Base-by-base conservation (phyloP, 2,888 invertebrate genomes). In the Caenorhabditis sp. region DNA sequence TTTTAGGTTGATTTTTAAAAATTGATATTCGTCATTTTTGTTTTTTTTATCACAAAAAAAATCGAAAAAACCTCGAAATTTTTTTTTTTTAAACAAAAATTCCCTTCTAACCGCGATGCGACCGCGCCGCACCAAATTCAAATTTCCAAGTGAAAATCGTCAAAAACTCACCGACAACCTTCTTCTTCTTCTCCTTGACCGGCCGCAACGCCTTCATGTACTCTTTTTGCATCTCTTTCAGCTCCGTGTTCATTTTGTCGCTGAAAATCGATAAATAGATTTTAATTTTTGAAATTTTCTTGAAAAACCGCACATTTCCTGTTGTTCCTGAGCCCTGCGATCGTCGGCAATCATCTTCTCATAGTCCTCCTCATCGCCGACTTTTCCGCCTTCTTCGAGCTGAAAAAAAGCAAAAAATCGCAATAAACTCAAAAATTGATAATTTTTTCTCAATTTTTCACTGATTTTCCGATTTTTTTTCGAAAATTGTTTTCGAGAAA, bases 161-260 rank as follows among this genome's bases (percentile, higher is more conserved):
- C 22, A 8, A 62, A 62, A 62, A 51, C 35, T 50, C 26, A 13
- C 13, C 40, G 6, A 11, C 13, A 40, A 40, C 87, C 82, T 92
- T 88, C 86, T 92, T 88, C 89, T 20, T 91, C 88, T 79, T 87
- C 71, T 87, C 86, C 61, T 90, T 89, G 13, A 84, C 86, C n/a
- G 77, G 51, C 83, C 91, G 84, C 88, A 91, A 70, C 32, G 86
- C 86, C 71, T 89, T 89, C 62, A 86, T 84, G 64, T 90, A 90
- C 60, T 90, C 89, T 51, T 89, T 90, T 69, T 89, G 89, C 71
- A 91, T 83, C 18, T 80, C 79, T 50, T 83, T 81, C 55, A 84
- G 65, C 56, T 83, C 83, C 32, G 67, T 55, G 56, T 83, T 80
- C 79, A 81, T 72, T 37, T 61, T 79, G 9, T 80, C 77, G 44